phyloP scores from a whole-genome alignment of 2,113 vertebrate species.

The Onychostoma macrolepis region DNA sequence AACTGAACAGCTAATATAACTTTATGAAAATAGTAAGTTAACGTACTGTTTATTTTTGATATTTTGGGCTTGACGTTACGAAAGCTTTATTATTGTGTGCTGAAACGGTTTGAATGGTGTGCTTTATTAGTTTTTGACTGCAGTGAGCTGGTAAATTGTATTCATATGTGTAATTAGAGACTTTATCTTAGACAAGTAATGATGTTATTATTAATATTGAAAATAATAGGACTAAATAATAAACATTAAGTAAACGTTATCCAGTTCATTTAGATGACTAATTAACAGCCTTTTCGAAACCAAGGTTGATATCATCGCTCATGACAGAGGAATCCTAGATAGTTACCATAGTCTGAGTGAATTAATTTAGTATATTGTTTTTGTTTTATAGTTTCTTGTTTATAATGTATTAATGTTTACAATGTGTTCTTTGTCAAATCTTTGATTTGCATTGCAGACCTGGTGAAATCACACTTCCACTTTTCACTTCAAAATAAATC shows the following conservation, averaged over 20 bases:
- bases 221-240: too few relatives aligned
- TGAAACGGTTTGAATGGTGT: not conserved
- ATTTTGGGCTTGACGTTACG: not conserved
- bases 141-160: not conserved
- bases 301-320: not conserved
- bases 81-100: not conserved
- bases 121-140: not conserved
- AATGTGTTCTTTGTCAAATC: not conserved
- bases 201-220: not conserved
- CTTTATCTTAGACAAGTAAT: not conserved
- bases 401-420: not conserved
- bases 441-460: not conserved
- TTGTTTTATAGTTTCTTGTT: not conserved
- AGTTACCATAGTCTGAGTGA: not conserved
- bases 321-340: not conserved
- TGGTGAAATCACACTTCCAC: not conserved
- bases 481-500: conserved; percentile 3
- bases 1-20: conserved; percentile 1
- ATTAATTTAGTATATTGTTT: not conserved
- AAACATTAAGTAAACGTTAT: not conserved
- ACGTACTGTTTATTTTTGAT: not conserved
- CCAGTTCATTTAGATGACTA: not conserved
- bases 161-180: not conserved
- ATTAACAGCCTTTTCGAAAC: not conserved
- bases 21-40: not conserved